These are phyloP conservation scores for Nudaria mundana DNA, from an alignment of 2,888 invertebrate genomes.

Conservation along the genomic window DNA sequence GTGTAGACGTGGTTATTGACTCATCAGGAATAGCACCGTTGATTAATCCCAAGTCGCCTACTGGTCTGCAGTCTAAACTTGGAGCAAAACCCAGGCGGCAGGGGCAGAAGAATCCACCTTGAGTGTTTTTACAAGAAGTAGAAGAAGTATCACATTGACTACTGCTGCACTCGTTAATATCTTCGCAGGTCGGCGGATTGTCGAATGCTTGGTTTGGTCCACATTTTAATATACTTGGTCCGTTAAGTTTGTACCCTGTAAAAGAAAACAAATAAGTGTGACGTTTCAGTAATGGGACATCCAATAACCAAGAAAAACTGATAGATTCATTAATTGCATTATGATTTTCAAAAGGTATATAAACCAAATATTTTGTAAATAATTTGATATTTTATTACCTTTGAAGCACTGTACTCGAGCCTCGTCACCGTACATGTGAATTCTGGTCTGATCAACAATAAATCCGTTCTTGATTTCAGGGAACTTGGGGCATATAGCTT, in stretches of 20 bases:
- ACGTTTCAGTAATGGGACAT: not conserved
- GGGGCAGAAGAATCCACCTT: slow-evolving; percentile 94
- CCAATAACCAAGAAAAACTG: not conserved
- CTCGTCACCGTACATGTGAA: slow-evolving; percentile 93
- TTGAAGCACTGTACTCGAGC: slow-evolving; percentile 95
- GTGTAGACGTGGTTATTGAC: slow-evolving; percentile 91
- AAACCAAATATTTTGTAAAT: not conserved
- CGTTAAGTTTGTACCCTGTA: slow-evolving; percentile 90
- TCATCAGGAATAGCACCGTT: slow-evolving; percentile 95
- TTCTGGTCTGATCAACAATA: slow-evolving; percentile 87
- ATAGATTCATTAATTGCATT: not conserved
- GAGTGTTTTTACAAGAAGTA: slow-evolving; percentile 93
- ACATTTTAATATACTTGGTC: slow-evolving; percentile 91
- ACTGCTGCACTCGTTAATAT: slow-evolving; percentile 94
- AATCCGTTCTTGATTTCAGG: slow-evolving; percentile 94
- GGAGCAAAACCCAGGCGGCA: slow-evolving; percentile 92
- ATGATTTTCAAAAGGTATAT: not conserved
- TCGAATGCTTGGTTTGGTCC: slow-evolving; percentile 92
- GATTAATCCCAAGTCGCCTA: slow-evolving; percentile 92
- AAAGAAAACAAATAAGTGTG: no score
- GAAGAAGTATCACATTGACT: slow-evolving; percentile 95
- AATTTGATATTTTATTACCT: slow-evolving; percentile 42
- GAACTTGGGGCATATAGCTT: slow-evolving; percentile 86
- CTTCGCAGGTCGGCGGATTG: slow-evolving; percentile 93
- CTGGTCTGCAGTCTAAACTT: slow-evolving; percentile 93